Conservation (phyloP, 2,888 invertebrate genomes). For the Unio pictorum region DNA sequence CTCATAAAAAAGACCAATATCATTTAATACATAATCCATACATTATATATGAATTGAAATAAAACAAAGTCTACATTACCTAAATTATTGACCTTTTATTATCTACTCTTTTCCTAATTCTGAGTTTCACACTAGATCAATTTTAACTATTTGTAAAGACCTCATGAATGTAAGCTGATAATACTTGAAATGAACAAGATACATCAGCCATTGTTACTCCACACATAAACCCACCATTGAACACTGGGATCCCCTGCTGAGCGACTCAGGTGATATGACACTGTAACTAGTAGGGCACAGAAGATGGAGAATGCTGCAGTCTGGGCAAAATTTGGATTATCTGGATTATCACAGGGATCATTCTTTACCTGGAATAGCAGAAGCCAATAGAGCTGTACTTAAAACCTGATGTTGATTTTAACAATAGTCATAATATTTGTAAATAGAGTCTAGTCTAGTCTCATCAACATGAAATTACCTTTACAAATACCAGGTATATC, state of each 20-base stretch:
- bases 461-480: no score
- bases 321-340: slow-evolving; percentile 78
- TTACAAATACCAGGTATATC: no score
- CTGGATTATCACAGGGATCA: slow-evolving; percentile 70
- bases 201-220: background rate
- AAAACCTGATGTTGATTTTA: no score
- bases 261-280: slow-evolving; percentile 93
- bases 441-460: no score
- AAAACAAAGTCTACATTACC: no score
- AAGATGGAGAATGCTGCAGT: slow-evolving; percentile 95
- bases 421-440: no score
- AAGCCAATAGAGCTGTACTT: background rate
- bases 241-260: slow-evolving; percentile 92
- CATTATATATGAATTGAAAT: no score
- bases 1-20: no score
- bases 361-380: slow-evolving; percentile 25
- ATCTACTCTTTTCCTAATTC: no score
- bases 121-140: no score
- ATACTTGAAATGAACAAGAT: background rate
- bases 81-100: no score
- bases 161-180: background rate
- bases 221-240: slow-evolving; percentile 79
- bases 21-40: no score
- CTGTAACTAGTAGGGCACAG: slow-evolving; percentile 88
- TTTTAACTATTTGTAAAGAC: background rate